These are phyloP conservation scores for Spodoptera littoralis DNA, from an alignment of 2,888 invertebrate genomes.

Conservation along the genomic window DNA sequence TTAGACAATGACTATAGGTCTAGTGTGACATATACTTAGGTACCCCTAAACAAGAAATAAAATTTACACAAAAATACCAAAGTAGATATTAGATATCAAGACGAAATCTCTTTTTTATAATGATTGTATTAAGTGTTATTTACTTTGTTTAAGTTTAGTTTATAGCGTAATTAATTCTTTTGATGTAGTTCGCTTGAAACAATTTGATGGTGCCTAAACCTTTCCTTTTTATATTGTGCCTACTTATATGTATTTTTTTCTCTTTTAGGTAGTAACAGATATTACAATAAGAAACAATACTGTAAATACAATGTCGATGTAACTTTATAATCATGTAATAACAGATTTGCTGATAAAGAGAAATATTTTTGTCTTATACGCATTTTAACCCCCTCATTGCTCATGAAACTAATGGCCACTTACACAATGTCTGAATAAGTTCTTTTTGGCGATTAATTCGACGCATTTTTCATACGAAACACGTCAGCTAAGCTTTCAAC, in stretches of 20 bases:
- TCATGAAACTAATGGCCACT: constrained; percentile 12
- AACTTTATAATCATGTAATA: constrained; percentile 19
- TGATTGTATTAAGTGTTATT: constrained; percentile 50
- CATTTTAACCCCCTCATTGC: constrained; percentile 21
- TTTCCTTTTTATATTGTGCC: constrained; percentile 61
- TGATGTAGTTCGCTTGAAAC: constrained; percentile 78
- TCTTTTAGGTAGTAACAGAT: constrained; percentile 49
- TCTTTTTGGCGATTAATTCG: too few relatives aligned
- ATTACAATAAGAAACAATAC: constrained; percentile 54
- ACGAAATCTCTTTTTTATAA: constrained; percentile 55
- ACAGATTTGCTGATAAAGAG: constrained; percentile 24
- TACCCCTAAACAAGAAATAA: constrained; percentile 15
- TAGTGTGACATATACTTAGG: too few relatives aligned
- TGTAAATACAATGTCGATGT: constrained; percentile 60
- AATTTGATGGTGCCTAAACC: constrained; percentile 77
- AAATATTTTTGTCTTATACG: constrained; percentile 38
- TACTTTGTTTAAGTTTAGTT: constrained; percentile 52
- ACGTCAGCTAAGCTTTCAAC: too few relatives aligned
- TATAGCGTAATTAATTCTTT: constrained; percentile 48
- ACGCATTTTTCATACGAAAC: too few relatives aligned
- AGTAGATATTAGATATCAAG: constrained; percentile 56
- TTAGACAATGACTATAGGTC: too few relatives aligned
- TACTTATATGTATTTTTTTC: constrained; percentile 47
- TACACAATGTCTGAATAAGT: too few relatives aligned
- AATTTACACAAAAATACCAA: constrained; percentile 54